phyloP scores from a whole-genome alignment of 92 coral and sea anemone species.

The Pocillopora grandis region DNA sequence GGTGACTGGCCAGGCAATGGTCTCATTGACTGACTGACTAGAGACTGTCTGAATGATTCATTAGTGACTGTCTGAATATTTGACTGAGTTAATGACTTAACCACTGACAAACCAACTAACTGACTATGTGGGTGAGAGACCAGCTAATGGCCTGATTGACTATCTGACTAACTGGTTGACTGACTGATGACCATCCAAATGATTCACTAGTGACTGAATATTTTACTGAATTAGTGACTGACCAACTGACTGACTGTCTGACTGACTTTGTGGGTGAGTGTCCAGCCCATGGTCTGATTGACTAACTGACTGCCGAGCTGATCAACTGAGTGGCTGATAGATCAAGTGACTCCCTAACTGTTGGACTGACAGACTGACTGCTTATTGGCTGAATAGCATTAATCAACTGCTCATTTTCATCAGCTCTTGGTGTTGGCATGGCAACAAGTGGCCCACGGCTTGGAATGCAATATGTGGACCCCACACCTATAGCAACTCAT shows the following conservation, averaged over 20 bases:
- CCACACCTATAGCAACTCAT: conserved; percentile 93
- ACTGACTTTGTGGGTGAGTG: too few species aligned
- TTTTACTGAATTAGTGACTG: too few species aligned
- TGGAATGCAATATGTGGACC: conserved; percentile 94
- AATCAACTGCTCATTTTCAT: not conserved
- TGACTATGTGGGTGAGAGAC: not conserved
- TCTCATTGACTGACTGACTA: too few species aligned
- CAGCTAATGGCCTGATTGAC: not conserved
- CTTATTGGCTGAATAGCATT: not conserved
- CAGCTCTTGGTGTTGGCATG: conserved; percentile 91
- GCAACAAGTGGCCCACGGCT: conserved; percentile 77
- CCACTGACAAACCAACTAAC: not conserved
- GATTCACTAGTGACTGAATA: too few species aligned
- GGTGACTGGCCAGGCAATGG: too few species aligned
- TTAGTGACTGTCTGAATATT: too few species aligned
- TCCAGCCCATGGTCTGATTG: not conserved
- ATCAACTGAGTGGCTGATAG: not conserved
- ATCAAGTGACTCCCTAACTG: not conserved
- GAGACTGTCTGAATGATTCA: too few species aligned
- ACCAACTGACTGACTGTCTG: too few species aligned
- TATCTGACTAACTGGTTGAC: not conserved
- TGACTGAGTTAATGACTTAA: not conserved
- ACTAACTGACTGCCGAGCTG: not conserved
- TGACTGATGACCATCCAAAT: too few species aligned
- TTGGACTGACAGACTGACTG: not conserved